Evolutionary conservation across 2,113 vertebrate genomes (phyloP).

Genomic region (Phylloscopus trochiloides): DNA sequence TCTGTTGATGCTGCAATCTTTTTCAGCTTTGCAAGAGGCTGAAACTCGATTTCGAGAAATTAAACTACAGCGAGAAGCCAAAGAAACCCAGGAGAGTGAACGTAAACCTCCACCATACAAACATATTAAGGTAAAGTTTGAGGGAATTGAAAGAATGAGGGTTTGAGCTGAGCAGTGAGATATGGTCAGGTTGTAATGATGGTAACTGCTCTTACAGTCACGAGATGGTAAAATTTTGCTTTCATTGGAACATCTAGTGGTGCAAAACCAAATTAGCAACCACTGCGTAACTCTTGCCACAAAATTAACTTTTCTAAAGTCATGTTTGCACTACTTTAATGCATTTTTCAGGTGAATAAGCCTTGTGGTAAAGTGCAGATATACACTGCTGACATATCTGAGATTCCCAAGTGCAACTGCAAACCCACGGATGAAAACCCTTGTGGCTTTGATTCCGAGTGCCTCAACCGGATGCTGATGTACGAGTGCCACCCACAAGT

Average conservation of each 20-base stretch:
- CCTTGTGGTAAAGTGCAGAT: slow-evolving; percentile 92
- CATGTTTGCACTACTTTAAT: not conserved
- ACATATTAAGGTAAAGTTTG: slow-evolving; percentile 87
- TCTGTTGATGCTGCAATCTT: not conserved
- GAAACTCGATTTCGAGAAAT: slow-evolving; percentile 90
- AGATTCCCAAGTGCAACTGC: slow-evolving; percentile 99
- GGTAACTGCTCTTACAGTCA: not conserved
- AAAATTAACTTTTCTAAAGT: not conserved
- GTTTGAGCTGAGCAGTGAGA: not conserved
- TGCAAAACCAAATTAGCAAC: not conserved
- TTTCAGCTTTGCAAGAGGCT: slow-evolving; percentile 89
- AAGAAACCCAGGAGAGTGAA: slow-evolving; percentile 92
- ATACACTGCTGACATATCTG: slow-evolving; percentile 90
- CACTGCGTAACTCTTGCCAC: not conserved
- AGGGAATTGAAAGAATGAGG: not conserved
- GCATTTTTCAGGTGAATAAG: slow-evolving; percentile 85
- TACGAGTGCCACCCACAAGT: slow-evolving; percentile 97
- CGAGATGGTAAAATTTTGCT: not conserved
- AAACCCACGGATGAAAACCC: slow-evolving; percentile 90
- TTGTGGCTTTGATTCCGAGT: slow-evolving; percentile 93
- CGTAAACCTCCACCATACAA: slow-evolving; percentile 94
- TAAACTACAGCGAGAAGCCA: slow-evolving; percentile 89
- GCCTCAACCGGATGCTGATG: slow-evolving; percentile 96
- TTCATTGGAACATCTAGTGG: not conserved
- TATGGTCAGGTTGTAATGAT: not conserved